Base-by-base conservation (phyloP, 1,140 invertebrate genomes). In the Bombus cullumanus region DNA sequence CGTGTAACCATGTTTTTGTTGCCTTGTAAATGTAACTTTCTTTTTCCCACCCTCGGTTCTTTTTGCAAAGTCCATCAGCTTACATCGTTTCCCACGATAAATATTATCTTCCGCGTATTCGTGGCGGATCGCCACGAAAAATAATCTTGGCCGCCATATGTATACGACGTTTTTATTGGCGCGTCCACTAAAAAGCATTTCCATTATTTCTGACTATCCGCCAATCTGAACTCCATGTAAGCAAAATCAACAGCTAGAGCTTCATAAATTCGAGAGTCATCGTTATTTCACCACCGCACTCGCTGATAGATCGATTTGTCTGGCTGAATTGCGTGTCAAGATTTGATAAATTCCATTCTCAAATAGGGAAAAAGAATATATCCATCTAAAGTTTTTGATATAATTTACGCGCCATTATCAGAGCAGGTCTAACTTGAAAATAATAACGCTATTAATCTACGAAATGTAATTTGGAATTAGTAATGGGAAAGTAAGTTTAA, bases 311-410 rank as follows among this genome's bases (percentile, higher is more conserved):
- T 80, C 39, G 47, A 80, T 53, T 37, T 47, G n/a, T 3, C 8
- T 5, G 34, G 39, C 12, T 62, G 47, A 68, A 41, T 80, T 68
- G 31, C 41, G 28, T 34, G 41, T 31, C 43, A 80, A 47, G 68
- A 37, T 68, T 80, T 80, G 62, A 68, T 47, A 79, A 79, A 77
- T 77, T n/a, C 34, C 22, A 15, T 18, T 37, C 28, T 9, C 53
- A 18, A 68, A 68, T 25, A 3, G 15, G 6, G n/a, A 15, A 59
- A 34, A 59, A 57, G 13, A 9, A 28, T n/a, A 25, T 28, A 25
- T 9, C 1, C 28, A 8, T 34, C 31, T 39, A 59, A 8, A 28
- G 25, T n/a, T 57, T 59, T 22, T 10, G 0, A n/a, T 28, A 57
- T 15, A 76, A 47, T 74, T 31, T 3, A 12, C 34, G 34, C 34